A percentile compares a stretch with the other conserved stretches of the same genome.
Conservation (phyloP, 2,113 vertebrate species). For the Chloropsis cyanopogon region DNA sequence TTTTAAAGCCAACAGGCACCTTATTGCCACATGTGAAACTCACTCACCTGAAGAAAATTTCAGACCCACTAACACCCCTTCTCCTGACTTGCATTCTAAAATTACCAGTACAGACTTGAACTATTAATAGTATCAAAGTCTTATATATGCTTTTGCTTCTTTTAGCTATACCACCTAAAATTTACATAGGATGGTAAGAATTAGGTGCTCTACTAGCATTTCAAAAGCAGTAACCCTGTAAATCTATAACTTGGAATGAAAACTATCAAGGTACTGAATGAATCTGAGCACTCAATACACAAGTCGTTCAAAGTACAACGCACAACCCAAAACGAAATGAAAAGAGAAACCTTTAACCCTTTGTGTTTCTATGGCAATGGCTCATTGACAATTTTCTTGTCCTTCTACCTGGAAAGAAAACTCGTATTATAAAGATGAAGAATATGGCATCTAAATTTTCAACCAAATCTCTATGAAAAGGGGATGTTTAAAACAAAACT, state of each 20-base stretch:
- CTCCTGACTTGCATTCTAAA: conserved; percentile 69
- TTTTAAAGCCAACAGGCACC: conserved; percentile 74
- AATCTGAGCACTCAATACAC: conserved; percentile 74
- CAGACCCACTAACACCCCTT: conserved; percentile 76
- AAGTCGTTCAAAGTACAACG: conserved; percentile 73
- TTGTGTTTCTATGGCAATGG: conserved; percentile 86
- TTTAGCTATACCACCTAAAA: conserved; percentile 62
- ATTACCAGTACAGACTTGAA: conserved; percentile 77
- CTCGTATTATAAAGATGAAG: conserved; percentile 82
- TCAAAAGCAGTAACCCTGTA: conserved; percentile 73
- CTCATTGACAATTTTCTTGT: conserved; percentile 81
- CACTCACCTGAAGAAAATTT: conserved; percentile 76
- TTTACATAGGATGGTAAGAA: conserved; percentile 58
- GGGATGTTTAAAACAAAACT: conserved; percentile 76
- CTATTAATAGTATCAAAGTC: conserved; percentile 73
- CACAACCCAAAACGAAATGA: conserved; percentile 82
- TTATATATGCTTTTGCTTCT: conserved; percentile 66
- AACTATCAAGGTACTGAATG: conserved; percentile 74
- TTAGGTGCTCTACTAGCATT: conserved; percentile 69
- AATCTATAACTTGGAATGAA: conserved; percentile 64
- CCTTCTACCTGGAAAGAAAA: conserved; percentile 87
- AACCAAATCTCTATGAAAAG: conserved; percentile 77
- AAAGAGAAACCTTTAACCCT: conserved; percentile 86
- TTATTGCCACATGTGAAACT: conserved; percentile 69
- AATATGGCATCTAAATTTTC: conserved; percentile 79